Evolutionary conservation across 2,797 vertebrate genomes (phyloP).

Genomic region (Sciurus vulgaris): DNA sequence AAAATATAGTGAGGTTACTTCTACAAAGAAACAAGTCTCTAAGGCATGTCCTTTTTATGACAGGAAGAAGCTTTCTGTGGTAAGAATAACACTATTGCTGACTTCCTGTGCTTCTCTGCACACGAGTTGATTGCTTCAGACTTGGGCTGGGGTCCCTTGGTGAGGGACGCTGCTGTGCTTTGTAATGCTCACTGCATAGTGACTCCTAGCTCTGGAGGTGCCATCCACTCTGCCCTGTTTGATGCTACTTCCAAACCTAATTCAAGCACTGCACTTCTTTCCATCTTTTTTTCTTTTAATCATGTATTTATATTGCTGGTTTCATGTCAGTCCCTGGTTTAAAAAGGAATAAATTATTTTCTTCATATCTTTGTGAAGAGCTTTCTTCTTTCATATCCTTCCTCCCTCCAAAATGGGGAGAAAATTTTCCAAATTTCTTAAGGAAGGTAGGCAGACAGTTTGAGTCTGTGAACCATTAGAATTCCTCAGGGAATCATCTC

Average conservation of each 20-base stretch:
- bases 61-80: background rate
- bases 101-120: background rate
- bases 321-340: background rate
- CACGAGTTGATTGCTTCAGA: background rate
- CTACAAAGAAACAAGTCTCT: conserved; percentile 30
- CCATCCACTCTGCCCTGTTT: background rate
- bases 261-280: background rate
- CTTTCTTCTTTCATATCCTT: background rate
- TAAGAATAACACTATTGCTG: background rate
- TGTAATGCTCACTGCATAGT: background rate
- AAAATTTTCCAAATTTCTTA: background rate
- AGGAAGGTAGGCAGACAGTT: background rate
- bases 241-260: background rate
- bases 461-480: background rate
- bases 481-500: background rate
- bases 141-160: background rate
- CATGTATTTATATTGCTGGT: background rate
- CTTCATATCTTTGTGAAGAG: background rate
- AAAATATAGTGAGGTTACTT: conserved; percentile 2
- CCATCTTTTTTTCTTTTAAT: background rate
- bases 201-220: background rate
- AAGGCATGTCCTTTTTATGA: conserved; percentile 3
- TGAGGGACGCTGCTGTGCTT: background rate
- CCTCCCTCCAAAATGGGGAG: background rate
- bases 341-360: conserved; percentile 36